Evolutionary conservation across 2,113 vertebrate species (phyloP).

Genomic region (Phrynocephalus versicolor): DNA sequence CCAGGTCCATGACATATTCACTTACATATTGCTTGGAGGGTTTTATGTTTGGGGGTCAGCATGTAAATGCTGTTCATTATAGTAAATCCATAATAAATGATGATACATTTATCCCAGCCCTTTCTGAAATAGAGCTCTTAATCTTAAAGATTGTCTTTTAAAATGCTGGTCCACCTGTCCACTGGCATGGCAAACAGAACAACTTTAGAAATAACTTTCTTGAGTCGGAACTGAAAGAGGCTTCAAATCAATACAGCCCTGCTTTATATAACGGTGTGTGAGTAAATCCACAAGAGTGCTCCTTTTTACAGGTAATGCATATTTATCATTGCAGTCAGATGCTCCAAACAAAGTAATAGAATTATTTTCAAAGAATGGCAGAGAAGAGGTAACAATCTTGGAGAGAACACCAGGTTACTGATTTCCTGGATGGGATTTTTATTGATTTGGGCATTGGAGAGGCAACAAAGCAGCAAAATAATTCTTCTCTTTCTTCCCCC

Average conservation of each 20-base stretch:
- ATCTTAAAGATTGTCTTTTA: neutral
- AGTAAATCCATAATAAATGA: neutral
- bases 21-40: no score
- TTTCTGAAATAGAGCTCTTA: neutral
- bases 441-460: neutral
- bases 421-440: neutral
- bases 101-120: neutral
- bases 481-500: neutral
- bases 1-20: no score
- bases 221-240: neutral
- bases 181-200: neutral
- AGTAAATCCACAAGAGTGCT: neutral
- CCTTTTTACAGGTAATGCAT: neutral
- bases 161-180: neutral
- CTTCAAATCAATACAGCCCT: neutral
- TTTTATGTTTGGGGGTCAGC: no score
- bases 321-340: neutral
- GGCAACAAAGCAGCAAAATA: slow-evolving; percentile 1
- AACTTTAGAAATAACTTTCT: neutral
- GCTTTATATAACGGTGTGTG: neutral
- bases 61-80: neutral
- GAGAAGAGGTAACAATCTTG: neutral
- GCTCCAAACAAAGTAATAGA: slow-evolving; percentile 14
- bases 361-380: neutral
- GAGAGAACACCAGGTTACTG: neutral